Base-by-base conservation (phyloP, 2,113 vertebrate genomes). In the Phylloscopus trochiloides region DNA sequence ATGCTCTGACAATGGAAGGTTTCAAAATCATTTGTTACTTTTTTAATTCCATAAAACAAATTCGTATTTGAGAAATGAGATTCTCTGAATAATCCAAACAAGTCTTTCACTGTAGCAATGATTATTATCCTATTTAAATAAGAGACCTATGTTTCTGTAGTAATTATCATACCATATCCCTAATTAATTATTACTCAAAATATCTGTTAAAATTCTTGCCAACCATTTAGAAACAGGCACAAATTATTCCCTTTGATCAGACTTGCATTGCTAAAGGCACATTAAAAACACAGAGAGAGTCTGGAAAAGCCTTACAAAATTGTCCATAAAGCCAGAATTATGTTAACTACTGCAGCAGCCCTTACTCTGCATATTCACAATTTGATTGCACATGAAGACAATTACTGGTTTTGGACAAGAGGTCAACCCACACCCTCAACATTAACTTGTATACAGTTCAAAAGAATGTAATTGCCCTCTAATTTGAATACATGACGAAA, bases 111-210 rank as follows among this genome's bases (percentile, higher is more conserved):
- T 96, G 82, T 74, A 93, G 96, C 95, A 92, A 86, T 94, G 82
- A 95, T 97, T 97, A 97, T 97, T 92, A 96, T 93, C 86, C 86
- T 96, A 90, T 96, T 97, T 95, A 96, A 97, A 96, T 94, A 94
- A 95, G 95, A 97, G 92, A 95, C 88, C 96, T 92, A 85, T 96
- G 96, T 91, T 97, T 97, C 96, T 96, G 88, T 92, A 94, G 88
- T 95, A 96, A 97, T 97, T 96, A 96, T 96, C 94, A 73, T 91
- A 93, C 94, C 88, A 88, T 78, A 95, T 95, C 92, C 92, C 90
- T 96, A 97, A 97, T 97, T 97, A 97, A 96, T 97, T 97, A 96
- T 96, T 96, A 94, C 96, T 96, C 96, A 94, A 96, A 97, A 95
- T 97, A 95, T 96, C 96, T 97, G 96, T 95, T 96, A 86, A 96